Base-by-base conservation (phyloP, 1,140 invertebrate species). In the Plutomurus gul region DNA sequence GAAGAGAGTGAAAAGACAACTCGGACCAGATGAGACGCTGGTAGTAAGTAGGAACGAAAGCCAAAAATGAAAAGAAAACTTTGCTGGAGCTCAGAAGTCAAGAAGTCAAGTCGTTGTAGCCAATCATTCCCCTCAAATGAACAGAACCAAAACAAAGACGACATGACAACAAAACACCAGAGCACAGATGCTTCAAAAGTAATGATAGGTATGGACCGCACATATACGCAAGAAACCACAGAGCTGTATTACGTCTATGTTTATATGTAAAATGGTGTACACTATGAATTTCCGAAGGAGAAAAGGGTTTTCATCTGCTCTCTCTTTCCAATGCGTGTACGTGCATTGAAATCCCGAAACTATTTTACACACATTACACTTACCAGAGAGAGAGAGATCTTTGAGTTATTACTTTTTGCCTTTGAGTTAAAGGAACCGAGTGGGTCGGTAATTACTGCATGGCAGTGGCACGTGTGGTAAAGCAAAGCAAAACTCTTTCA, bases 111-210 rank as follows among this genome's bases (percentile, higher is more conserved):
- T n/a, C n/a, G 22, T 65, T 30, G 36, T 25, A 65, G 27, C 56
- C 27, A 65, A 65, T 65, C 56, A 65, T 65, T 65, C 25, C 56
- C 27, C 56, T 65, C 27, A 65, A 33, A 30, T 65, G 56, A 65
- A 65, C 56, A 65, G 16, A 65, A 65, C 56, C 56, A 65, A 65
- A 65, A 65, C 56, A 65, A 65, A 33, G 27, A 65, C 30, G 56
- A 65, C 56, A 65, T 18, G 56, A 65, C 56, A 65, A 65, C 56
- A 65, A 65, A 65, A 65, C 56, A 65, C 18, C 56, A 33, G 27
- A 65, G 56, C 56, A n/a, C n/a, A 65, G 56, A 65, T 65, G 56
- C 56, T 65, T 65, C 56, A 16, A 60, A 65, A 65, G n/a, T 65
- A 65, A 65, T 65, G 56, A 65, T 65, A 65, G n/a, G n/a, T n/a